Percentiles rank a stretch among this genome's conserved stretches.
phyloP scores from a whole-genome alignment of 2,888 invertebrate genomes.

The Agrotis exclamationis region DNA sequence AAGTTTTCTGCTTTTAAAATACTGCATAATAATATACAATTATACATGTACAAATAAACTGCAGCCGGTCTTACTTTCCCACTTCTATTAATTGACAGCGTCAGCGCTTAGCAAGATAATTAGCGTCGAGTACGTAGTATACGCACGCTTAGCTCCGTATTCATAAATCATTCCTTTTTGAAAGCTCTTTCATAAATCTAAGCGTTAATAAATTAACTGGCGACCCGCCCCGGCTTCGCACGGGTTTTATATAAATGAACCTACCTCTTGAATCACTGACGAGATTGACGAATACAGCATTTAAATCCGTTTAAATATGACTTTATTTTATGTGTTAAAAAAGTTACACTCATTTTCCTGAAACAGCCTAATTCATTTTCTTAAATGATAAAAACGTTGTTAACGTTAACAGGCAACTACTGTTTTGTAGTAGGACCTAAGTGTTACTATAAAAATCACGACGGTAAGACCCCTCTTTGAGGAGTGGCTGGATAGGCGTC shows the following conservation, averaged over 20 bases:
- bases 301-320: no score
- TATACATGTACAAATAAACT: not conserved
- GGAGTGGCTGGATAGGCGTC: no score
- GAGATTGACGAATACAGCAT: no score
- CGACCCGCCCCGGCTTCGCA: no score
- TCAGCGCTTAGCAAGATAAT: conserved; percentile 19
- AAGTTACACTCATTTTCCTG: no score
- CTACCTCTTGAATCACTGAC: no score
- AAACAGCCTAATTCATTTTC: not conserved
- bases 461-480: no score
- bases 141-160: not conserved
- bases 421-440: no score
- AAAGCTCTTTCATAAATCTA: conserved; percentile 12
- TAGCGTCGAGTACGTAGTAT: not conserved
- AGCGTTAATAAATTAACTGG: no score
- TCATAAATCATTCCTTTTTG: conserved; percentile 1
- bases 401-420: not conserved
- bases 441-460: no score
- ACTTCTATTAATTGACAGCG: conserved; percentile 2
- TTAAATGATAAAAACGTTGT: not conserved
- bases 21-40: not conserved
- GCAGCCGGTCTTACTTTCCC: not conserved
- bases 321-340: no score
- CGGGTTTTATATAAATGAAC: no score
- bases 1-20: not conserved